These are phyloP conservation scores for Aquatica leii DNA, from an alignment of 2,888 invertebrate species.

Conservation along the genomic window DNA sequence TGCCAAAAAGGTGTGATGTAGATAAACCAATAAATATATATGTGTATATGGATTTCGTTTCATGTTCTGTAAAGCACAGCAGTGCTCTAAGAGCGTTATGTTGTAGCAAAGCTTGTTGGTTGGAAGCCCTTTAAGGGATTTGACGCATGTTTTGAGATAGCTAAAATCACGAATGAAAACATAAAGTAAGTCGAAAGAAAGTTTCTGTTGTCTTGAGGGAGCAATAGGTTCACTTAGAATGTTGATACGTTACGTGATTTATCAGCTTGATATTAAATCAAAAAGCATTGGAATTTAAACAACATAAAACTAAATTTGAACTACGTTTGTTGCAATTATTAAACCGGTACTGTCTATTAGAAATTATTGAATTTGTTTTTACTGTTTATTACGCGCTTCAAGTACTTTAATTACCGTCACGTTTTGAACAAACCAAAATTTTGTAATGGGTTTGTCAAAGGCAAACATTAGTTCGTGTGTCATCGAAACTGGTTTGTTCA, in stretches of 20 bases:
- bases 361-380: slow-evolving; percentile 15
- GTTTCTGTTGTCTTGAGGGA: slow-evolving; percentile 21
- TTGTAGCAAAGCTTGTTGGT: slow-evolving; percentile 24
- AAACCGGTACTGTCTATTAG: no score
- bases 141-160: slow-evolving; percentile 33
- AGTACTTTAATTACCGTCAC: slow-evolving; percentile 21
- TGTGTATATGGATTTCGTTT: slow-evolving; percentile 6
- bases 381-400: slow-evolving; percentile 22
- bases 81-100: slow-evolving; percentile 19
- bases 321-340: no score
- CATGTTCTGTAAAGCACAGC: slow-evolving; percentile 15
- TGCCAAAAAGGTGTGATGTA: background rate
- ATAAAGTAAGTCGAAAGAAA: slow-evolving; percentile 22
- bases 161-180: slow-evolving; percentile 29
- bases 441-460: slow-evolving; percentile 25
- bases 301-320: no score
- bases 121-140: slow-evolving; percentile 27
- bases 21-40: background rate
- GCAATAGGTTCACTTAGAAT: slow-evolving; percentile 26
- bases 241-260: slow-evolving; percentile 33
- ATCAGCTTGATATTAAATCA: slow-evolving; percentile 29
- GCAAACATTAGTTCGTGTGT: slow-evolving; percentile 19
- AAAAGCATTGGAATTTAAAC: slow-evolving; percentile 4
- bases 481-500: slow-evolving; percentile 20
- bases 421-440: slow-evolving; percentile 19